phyloP scores from a whole-genome alignment of 2,113 vertebrate genomes.

The Chlorodrepanis virens region DNA sequence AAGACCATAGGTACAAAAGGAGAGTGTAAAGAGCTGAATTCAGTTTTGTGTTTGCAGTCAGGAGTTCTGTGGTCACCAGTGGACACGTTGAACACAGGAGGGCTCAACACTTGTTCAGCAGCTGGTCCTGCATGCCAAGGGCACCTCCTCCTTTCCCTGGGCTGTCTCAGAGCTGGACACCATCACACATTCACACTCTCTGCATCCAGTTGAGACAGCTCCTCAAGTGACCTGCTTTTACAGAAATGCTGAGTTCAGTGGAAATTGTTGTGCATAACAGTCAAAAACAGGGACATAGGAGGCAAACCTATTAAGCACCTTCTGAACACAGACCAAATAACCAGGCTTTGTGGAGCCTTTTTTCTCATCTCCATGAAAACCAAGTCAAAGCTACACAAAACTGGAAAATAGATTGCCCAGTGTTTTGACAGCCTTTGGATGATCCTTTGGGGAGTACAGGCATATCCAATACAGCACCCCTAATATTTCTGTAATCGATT shows the following conservation, averaged over 20 bases:
- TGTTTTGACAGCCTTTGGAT: not conserved
- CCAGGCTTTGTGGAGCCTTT: not conserved
- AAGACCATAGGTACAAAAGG: rapidly evolving
- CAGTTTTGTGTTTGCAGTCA: rapidly evolving
- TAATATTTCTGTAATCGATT: not conserved
- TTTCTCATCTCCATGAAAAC: not conserved
- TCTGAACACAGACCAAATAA: not conserved
- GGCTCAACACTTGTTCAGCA: not conserved
- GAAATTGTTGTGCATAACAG: not conserved
- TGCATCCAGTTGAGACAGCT: not conserved
- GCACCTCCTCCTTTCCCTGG: not conserved
- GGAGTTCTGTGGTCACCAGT: not conserved
- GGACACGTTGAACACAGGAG: rapidly evolving
- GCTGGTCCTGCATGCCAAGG: not conserved
- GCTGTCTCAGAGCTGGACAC: rapidly evolving
- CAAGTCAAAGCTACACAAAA: not conserved
- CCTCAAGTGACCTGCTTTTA: not conserved
- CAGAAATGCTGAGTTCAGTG: not conserved
- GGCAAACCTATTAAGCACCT: not conserved
- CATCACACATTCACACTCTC: not conserved
- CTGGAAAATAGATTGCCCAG: not conserved
- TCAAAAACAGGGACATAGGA: not conserved
- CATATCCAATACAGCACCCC: not conserved
- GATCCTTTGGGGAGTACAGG: not conserved
- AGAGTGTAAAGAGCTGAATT: not conserved